Evolutionary conservation across 2,888 invertebrate genomes (phyloP).

Genomic region (Poecilus cupreus): DNA sequence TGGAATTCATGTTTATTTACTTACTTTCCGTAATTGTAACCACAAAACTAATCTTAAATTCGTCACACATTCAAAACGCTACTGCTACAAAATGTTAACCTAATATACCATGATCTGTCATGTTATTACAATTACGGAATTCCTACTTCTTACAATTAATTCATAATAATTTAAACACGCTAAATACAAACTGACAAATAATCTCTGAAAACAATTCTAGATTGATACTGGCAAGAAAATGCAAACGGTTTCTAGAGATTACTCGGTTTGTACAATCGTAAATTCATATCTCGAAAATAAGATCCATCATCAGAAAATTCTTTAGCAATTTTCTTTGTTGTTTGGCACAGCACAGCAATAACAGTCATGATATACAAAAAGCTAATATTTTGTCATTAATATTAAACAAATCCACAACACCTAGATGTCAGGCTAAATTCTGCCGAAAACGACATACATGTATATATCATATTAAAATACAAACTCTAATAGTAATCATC

Average conservation of each 20-base stretch:
- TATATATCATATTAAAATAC: slow-evolving; percentile 59
- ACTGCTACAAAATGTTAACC: slow-evolving; percentile 3
- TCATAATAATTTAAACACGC: slow-evolving; percentile 12
- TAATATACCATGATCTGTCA: neutral
- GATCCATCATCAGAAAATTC: slow-evolving; percentile 50
- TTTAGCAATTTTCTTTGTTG: slow-evolving; percentile 38
- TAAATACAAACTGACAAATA: neutral
- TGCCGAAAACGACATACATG: slow-evolving; percentile 58
- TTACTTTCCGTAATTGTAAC: slow-evolving; percentile 18
- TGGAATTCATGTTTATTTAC: neutral
- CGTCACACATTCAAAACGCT: slow-evolving; percentile 13
- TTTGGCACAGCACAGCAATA: slow-evolving; percentile 60
- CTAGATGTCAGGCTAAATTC: slow-evolving; percentile 57
- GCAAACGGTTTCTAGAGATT: neutral
- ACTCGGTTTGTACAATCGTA: slow-evolving; percentile 14
- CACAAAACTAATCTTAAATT: slow-evolving; percentile 12
- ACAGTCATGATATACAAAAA: slow-evolving; percentile 59
- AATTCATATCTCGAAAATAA: slow-evolving; percentile 12
- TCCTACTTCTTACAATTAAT: slow-evolving; percentile 11
- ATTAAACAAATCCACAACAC: slow-evolving; percentile 56
- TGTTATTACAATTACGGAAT: slow-evolving; percentile 11
- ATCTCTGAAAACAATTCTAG: slow-evolving; percentile 7
- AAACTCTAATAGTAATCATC: slow-evolving; percentile 52
- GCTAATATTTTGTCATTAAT: slow-evolving; percentile 42
- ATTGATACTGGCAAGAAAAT: neutral